These are phyloP conservation scores for Trialeurodes vaporariorum DNA, from an alignment of 1,140 invertebrate species.

Conservation along the genomic window DNA sequence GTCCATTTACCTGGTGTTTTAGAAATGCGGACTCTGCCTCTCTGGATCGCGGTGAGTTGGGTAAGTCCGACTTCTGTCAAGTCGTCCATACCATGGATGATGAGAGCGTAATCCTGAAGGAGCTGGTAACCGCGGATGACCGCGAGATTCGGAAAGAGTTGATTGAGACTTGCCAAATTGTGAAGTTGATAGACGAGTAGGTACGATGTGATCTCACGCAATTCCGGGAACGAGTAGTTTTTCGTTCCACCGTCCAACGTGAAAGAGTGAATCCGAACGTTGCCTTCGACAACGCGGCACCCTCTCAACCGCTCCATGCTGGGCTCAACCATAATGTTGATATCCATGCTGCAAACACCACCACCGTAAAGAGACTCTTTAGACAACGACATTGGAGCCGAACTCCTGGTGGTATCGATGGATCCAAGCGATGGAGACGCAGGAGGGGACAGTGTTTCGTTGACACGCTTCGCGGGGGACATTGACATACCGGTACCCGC, in stretches of 20 bases:
- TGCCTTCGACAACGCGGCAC: conserved; percentile 76
- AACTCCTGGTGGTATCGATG: too few relatives aligned
- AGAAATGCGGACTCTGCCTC: conserved; percentile 74
- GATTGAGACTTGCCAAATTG: conserved; percentile 59
- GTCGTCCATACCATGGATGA: conserved; percentile 61
- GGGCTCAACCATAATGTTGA: too few relatives aligned
- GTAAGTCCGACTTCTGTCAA: conserved; percentile 64
- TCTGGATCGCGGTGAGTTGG: conserved; percentile 62
- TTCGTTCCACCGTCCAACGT: conserved; percentile 22
- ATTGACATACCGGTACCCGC: too few relatives aligned
- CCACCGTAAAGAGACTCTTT: too few relatives aligned
- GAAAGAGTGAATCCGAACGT: conserved; percentile 64
- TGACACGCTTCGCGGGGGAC: too few relatives aligned
- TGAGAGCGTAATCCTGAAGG: conserved; percentile 72
- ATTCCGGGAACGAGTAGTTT: conserved; percentile 37
- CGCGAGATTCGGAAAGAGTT: conserved; percentile 85
- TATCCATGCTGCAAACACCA: too few relatives aligned
- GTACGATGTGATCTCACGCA: conserved; percentile 50
- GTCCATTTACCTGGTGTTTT: conserved; percentile 50
- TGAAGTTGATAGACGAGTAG: conserved; percentile 59
- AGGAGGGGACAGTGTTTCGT: too few relatives aligned
- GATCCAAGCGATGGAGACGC: too few relatives aligned
- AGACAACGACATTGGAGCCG: too few relatives aligned
- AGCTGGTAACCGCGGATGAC: conserved; percentile 78
- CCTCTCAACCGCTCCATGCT: conserved; percentile 53